Conservation (phyloP, 1,140 invertebrate species). For the Zelostemma sp. region DNA sequence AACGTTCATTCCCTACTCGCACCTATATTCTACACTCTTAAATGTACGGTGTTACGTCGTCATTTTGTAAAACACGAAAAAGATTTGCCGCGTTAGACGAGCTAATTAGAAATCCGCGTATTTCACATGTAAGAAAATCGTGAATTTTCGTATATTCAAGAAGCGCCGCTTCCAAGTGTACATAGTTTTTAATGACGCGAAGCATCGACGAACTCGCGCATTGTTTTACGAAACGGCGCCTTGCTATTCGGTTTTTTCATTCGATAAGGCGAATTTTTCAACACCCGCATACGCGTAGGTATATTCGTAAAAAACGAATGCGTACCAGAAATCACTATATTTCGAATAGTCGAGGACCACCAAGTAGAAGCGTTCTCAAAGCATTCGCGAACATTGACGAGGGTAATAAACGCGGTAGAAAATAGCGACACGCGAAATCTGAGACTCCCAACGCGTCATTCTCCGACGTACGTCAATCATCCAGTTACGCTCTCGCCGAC, state of each 20-base stretch:
- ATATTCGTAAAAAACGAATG: too few relatives aligned
- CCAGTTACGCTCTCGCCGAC: neutral
- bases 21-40: constrained; percentile 42
- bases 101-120: neutral
- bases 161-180: too few relatives aligned
- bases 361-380: too few relatives aligned
- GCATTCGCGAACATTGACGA: too few relatives aligned
- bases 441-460: neutral
- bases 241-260: too few relatives aligned
- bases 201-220: too few relatives aligned
- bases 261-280: too few relatives aligned
- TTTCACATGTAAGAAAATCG: neutral
- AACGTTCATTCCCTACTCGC: constrained; percentile 45
- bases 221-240: too few relatives aligned
- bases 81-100: constrained; percentile 9
- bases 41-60: constrained; percentile 33
- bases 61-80: constrained; percentile 15
- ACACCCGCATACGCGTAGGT: too few relatives aligned
- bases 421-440: neutral
- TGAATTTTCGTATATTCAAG: neutral
- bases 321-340: too few relatives aligned
- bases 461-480: neutral
- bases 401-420: neutral
- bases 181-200: too few relatives aligned
- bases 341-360: too few relatives aligned